These are phyloP conservation scores for Anguilla rostrata DNA, from an alignment of 2,113 vertebrate species.

Conservation along the genomic window DNA sequence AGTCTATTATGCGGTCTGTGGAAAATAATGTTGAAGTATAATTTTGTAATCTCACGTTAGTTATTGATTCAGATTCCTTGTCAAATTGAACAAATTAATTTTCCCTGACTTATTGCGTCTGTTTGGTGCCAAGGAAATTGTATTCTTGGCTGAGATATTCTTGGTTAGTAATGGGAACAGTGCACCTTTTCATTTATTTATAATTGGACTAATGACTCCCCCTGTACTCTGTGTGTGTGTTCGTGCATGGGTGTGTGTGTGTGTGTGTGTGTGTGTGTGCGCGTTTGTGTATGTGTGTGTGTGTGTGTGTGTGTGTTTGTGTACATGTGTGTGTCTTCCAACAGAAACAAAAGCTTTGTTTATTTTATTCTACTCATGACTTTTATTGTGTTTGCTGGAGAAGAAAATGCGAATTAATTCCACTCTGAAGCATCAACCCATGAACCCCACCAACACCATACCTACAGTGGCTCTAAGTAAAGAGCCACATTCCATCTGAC, in stretches of 20 bases:
- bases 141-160: not conserved
- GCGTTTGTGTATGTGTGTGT: not conserved
- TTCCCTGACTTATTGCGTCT: not conserved
- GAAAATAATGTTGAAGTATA: not conserved
- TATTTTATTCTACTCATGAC: not conserved
- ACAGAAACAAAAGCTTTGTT: no score
- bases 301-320: not conserved
- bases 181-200: not conserved
- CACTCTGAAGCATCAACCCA: not conserved
- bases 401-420: not conserved
- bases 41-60: not conserved
- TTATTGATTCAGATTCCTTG: slow-evolving; percentile 1
- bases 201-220: not conserved
- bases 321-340: not conserved
- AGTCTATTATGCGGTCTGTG: not conserved
- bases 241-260: not conserved
- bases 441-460: not conserved
- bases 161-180: not conserved
- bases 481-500: no score
- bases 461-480: not conserved
- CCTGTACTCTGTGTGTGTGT: not conserved
- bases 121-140: not conserved
- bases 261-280: not conserved
- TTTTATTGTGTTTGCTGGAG: not conserved
- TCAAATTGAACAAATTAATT: not conserved